Evolutionary conservation across 2,797 vertebrate genomes (phyloP).

Genomic region (Limosa lapponica): DNA sequence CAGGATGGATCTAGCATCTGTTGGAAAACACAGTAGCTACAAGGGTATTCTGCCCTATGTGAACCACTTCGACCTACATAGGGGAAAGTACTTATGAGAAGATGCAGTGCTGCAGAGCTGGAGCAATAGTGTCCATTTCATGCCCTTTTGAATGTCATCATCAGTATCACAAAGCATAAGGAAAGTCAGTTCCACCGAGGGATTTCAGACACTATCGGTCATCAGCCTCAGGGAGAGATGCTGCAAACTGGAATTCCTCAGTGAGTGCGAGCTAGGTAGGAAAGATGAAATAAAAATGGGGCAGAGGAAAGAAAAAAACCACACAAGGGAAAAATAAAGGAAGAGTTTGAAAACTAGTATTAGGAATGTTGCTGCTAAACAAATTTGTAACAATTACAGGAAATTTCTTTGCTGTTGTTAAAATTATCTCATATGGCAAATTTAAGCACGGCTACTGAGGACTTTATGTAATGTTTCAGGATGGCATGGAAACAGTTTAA

Average conservation of each 20-base stretch:
- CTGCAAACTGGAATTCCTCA: not conserved
- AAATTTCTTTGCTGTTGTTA: not conserved
- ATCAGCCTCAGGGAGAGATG: not conserved
- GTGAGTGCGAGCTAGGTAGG: not conserved
- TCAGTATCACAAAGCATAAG: not conserved
- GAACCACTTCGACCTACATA: not conserved
- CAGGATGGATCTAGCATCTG: not conserved
- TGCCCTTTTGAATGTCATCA: not conserved
- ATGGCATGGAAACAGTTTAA: slow-evolving; percentile 10
- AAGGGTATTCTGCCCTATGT: not conserved
- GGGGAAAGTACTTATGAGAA: not conserved
- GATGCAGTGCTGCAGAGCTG: not conserved
- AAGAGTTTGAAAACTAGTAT: not conserved
- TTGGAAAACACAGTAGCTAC: not conserved
- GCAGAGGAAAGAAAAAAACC: not conserved
- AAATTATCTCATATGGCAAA: not conserved
- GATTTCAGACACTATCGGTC: not conserved
- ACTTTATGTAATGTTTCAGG: slow-evolving; percentile 5
- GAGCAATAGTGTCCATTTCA: not conserved
- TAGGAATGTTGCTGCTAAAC: not conserved
- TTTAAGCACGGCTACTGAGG: not conserved
- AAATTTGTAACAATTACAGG: not conserved
- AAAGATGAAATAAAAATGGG: not conserved
- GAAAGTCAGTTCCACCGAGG: not conserved
- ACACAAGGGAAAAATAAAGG: not conserved